A percentile compares a stretch with the other conserved stretches of the same genome.
phyloP scores from a whole-genome alignment of 2,888 invertebrate species.

The Tineola bisselliella region DNA sequence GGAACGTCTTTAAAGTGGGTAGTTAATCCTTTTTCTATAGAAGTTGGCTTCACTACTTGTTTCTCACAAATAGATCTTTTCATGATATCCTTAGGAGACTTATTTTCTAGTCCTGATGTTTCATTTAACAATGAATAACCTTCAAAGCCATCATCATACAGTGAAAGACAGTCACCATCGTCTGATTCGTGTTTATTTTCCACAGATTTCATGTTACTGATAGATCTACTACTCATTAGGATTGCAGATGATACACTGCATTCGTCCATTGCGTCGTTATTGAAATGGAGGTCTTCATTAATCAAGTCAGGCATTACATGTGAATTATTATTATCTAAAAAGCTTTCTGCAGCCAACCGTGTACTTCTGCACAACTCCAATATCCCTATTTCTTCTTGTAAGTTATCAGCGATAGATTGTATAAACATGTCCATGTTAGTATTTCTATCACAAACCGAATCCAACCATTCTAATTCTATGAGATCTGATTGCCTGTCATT shows the following conservation, averaged over 20 bases:
- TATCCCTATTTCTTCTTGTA: too few species aligned
- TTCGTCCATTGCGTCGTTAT: too few species aligned
- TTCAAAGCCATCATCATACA: constrained; percentile 46
- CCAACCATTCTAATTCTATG: not conserved
- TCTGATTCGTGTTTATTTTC: not conserved
- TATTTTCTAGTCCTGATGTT: not conserved
- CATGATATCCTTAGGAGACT: not conserved
- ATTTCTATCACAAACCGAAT: not conserved
- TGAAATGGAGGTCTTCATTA: too few species aligned
- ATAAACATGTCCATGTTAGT: not conserved
- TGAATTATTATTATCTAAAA: too few species aligned
- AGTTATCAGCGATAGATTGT: too few species aligned
- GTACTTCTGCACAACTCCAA: too few species aligned
- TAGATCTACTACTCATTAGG: too few species aligned
- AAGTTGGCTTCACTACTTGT: not conserved
- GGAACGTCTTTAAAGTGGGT: not conserved
- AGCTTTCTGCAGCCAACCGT: too few species aligned
- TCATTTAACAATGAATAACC: not conserved
- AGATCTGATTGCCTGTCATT: not conserved
- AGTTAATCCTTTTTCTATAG: not conserved
- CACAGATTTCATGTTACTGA: not conserved
- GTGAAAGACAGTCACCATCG: constrained; percentile 23
- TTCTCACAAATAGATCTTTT: not conserved
- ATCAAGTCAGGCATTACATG: too few species aligned
- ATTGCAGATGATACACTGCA: too few species aligned